A percentile compares a stretch with the other conserved stretches of the same genome.
Conservation (phyloP, 2,113 vertebrate genomes). For the Rousettus leschenaultii region DNA sequence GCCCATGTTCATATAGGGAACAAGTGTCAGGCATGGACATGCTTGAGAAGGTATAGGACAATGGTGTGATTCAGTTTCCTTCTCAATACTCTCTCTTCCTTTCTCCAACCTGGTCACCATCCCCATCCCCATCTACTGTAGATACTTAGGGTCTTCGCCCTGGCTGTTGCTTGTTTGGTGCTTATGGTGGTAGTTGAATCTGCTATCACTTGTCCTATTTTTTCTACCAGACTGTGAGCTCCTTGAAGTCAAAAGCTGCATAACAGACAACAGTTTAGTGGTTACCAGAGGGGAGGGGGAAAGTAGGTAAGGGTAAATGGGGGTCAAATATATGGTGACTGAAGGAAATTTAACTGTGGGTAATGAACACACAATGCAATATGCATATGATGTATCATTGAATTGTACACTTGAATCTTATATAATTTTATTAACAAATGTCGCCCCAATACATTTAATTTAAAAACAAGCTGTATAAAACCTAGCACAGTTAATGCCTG, state of each 20-base stretch:
- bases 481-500: background rate
- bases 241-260: constrained; percentile 15
- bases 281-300: no score
- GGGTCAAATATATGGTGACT: no score
- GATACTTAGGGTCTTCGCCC: background rate
- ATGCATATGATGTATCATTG: no score
- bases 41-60: background rate
- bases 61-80: constrained; percentile 4
- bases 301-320: no score
- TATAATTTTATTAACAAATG: no score
- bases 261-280: background rate
- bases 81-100: background rate
- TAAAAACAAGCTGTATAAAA: background rate
- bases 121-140: background rate
- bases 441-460: no score
- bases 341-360: no score
- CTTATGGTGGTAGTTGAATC: background rate
- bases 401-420: no score
- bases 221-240: constrained; percentile 23
- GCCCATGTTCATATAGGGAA: background rate
- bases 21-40: background rate
- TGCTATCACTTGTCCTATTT: background rate
- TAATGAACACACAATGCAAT: no score
- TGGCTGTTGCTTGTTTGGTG: background rate
- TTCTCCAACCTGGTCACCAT: background rate